Evolutionary conservation across 2,888 invertebrate genomes (phyloP).

Genomic region (Noctua janthe): DNA sequence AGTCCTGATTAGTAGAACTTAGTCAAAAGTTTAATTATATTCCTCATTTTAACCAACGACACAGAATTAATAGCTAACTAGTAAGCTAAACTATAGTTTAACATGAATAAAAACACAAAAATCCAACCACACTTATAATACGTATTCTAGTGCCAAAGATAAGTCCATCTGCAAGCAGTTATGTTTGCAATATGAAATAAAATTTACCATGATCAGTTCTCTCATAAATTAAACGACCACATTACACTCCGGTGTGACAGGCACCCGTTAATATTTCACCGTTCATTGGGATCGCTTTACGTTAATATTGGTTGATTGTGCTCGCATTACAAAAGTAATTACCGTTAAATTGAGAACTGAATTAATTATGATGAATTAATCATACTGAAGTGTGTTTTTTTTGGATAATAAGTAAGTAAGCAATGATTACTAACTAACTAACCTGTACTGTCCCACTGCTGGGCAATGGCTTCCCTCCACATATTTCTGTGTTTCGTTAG

Average conservation of each 20-base stretch:
- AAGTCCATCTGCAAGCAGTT: too few species aligned
- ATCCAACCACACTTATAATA: not conserved
- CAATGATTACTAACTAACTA: not conserved
- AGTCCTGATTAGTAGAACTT: not conserved
- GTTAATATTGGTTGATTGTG: slow-evolving; percentile 56
- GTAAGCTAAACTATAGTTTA: not conserved
- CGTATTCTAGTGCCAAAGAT: not conserved
- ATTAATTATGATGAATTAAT: slow-evolving; percentile 23
- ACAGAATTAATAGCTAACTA: not conserved
- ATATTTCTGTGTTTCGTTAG: not conserved
- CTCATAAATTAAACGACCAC: slow-evolving; percentile 5
- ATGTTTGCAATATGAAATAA: not conserved
- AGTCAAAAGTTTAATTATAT: not conserved
- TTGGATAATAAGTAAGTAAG: too few species aligned
- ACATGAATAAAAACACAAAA: too few species aligned
- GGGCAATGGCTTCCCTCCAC: not conserved
- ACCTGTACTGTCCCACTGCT: not conserved
- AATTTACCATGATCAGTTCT: not conserved
- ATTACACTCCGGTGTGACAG: slow-evolving; percentile 75
- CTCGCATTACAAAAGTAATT: slow-evolving; percentile 48
- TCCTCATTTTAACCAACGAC: not conserved
- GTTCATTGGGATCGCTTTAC: slow-evolving; percentile 78
- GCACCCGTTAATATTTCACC: slow-evolving; percentile 72
- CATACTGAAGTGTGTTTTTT: not conserved
- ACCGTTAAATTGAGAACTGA: slow-evolving; percentile 22